Base-by-base conservation (phyloP, 2,888 invertebrate genomes). In the Blastobasis adustella region DNA sequence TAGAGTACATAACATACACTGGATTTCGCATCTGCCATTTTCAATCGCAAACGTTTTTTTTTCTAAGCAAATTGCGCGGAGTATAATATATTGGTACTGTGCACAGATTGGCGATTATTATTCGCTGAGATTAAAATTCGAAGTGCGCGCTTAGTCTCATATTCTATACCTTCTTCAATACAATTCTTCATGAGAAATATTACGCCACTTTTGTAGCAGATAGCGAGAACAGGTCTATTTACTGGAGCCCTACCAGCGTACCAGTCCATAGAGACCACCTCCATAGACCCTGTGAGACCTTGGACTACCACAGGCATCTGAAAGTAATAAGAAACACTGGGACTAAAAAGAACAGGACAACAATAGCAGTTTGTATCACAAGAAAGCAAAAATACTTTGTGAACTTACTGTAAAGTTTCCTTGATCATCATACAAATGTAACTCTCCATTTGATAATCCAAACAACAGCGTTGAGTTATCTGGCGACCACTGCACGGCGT, bases 401-500 rank as follows among this genome's bases (percentile, higher is more conserved):
- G 9, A 45, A 78, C 85, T 65, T 79, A 93, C 93, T 57, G 91
- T 90, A 77, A 93, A 93, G 69, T 92, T 93, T 56, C 99, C 99
- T 73, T 95, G 94, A 71, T 95, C 95, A 76, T 99, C 99, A 81
- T 98, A 99, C 6, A 97, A 88, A 79, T 98, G 98, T 10, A 99
- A 92, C 81, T 98, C 97, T 1, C 98, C 98, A 82, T 92, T 97
- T 51, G 92, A 91, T 52, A 98, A 84, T 42, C 97, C 97, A 82
- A 99, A 98, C 2, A 99, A 85, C 8, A 99, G 86, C 46, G 96
- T 89, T 58, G 95, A 93, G 50, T 96, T 96, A 78, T 98, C 98
- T 0, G 98, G 98, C 8, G 98, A 98, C 99, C 99, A 99, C 82
- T 97, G 97, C 0, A 98, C 97, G 10, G 94, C 93, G 37, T 93